These are phyloP conservation scores for Rhea pennata DNA, from an alignment of 2,113 vertebrate species.

Conservation along the genomic window DNA sequence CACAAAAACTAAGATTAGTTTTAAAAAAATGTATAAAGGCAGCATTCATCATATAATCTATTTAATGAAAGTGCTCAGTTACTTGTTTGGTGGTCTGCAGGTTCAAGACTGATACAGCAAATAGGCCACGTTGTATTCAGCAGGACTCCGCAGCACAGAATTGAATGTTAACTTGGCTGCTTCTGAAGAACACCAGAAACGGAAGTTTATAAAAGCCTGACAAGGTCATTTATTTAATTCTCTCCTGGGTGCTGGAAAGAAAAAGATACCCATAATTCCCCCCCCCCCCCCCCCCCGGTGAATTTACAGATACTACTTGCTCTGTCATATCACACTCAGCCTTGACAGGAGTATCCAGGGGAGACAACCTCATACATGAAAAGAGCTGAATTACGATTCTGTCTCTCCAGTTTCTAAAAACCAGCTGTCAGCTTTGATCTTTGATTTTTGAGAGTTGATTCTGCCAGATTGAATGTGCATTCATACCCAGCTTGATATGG, in stretches of 20 bases:
- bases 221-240: neutral
- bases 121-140: neutral
- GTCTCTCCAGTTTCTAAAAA: neutral
- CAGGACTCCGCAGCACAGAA: neutral
- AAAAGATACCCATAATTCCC: neutral
- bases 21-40: neutral
- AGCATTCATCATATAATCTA: neutral
- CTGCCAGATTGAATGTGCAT: neutral
- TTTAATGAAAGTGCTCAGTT: neutral
- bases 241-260: conserved; percentile 7
- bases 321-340: neutral
- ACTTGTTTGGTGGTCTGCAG: neutral
- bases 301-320: neutral
- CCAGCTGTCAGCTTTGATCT: conserved; percentile 47
- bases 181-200: neutral
- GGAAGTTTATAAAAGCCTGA: conserved; percentile 10
- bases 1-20: neutral
- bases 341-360: conserved; percentile 31
- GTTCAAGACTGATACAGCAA: neutral
- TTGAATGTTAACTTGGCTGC: neutral
- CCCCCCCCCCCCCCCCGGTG: neutral
- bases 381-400: conserved; percentile 1
- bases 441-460: conserved; percentile 22
- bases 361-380: conserved; percentile 26
- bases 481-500: neutral